These are phyloP conservation scores for Taeniopygia guttata DNA, from an alignment of 2,797 vertebrate genomes.

Conservation along the genomic window DNA sequence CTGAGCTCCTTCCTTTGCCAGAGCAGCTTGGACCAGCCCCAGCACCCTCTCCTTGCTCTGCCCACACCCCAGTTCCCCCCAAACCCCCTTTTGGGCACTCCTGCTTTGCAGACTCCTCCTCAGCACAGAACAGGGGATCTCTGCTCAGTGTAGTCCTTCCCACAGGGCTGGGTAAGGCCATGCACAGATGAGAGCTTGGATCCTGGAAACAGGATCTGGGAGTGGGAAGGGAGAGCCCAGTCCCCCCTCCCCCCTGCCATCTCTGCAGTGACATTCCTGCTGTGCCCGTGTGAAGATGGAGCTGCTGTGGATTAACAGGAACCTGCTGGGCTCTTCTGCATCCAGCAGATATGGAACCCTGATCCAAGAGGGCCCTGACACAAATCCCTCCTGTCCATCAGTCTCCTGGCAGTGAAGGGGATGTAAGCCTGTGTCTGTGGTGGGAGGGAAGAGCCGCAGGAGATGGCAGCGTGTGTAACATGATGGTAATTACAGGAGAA, in stretches of 20 bases:
- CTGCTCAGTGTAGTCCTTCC: not conserved
- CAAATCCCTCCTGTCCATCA: not conserved
- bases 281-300: not conserved
- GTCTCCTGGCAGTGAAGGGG: not conserved
- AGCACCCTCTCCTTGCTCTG: not conserved
- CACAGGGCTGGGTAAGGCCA: not conserved
- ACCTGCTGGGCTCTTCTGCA: not conserved
- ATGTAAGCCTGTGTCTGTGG: fast-evolving
- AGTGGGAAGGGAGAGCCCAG: not conserved
- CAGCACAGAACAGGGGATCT: not conserved
- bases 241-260: not conserved
- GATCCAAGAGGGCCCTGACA: not conserved
- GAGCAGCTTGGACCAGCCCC: not conserved
- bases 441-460: not conserved
- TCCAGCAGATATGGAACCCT: not conserved
- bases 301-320: not conserved
- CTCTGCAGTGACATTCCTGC: not conserved
- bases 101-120: not conserved
- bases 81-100: fast-evolving
- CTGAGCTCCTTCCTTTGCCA: not conserved
- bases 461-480: not conserved
- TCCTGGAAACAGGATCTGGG: not conserved
- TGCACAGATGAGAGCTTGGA: fast-evolving
- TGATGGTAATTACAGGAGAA: not conserved
- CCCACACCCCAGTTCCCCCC: not conserved